Evolutionary conservation across 2,888 invertebrate genomes (phyloP), one percentile per base, ranked within the genome.

Genomic region (Volucella zonaria): DNA sequence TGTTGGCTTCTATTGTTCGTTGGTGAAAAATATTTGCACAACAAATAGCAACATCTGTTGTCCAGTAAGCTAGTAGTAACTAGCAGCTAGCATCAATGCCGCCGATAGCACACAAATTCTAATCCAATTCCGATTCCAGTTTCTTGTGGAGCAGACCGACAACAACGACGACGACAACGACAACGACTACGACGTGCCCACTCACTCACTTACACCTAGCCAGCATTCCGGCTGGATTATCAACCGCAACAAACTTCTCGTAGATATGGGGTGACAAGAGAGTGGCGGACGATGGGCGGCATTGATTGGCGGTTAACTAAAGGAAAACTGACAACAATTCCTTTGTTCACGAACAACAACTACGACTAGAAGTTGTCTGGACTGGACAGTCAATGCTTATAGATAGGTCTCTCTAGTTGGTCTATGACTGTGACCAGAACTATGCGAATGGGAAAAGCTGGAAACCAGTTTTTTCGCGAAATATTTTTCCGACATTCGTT

Each of bases 311-410:
- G 83, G 79, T 75, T 83, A 70, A 83, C 79, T 75, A 79, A 83
- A 78, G 82, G 66, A 83, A 83, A 83, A 83, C 79, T 83, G 83
- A 83, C 83, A 83, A 83, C 79, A 83, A 83, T 83, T 83, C 83
- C 83, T 83, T 83, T 83, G 79, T 83, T 83, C 83, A 49, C 14
- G 62, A 70, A 75, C 79, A 74, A 70, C 78, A 54, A 64, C 45
- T 54, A 59, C 66, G 52, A 64, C 64, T 68, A 64, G 64, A 58
- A 81, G 70, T 56, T 67, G 45, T 14, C 42, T 43, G 56, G 47
- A 49, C 59, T 71, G 70, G 59, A 51, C 73, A 78, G 40, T 76
- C 54, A 77, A 67, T 73, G 82, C 67, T 56, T 77, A 47, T 49
- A 47, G 14, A 66, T 52, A 49, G 40, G 49, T 31, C 31, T 31